A percentile compares a stretch with the other conserved stretches of the same genome.
Evolutionary conservation across 2,797 vertebrate species (phyloP).

Genomic region (Pteronotus mesoamericanus): DNA sequence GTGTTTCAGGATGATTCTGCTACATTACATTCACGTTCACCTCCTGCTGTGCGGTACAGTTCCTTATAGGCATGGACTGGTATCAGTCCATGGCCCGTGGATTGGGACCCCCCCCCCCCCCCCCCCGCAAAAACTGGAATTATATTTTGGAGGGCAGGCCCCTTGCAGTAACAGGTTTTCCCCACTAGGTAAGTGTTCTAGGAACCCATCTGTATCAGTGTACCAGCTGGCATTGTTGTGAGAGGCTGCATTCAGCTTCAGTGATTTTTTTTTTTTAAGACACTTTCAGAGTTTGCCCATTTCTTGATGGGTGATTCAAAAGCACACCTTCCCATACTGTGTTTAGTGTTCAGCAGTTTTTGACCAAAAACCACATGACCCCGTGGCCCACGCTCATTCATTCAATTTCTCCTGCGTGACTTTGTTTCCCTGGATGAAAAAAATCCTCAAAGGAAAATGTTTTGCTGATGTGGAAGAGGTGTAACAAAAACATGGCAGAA

Average conservation of each 20-base stretch:
- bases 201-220: neutral
- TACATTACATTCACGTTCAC: neutral
- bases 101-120: no score
- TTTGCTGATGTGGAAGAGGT: neutral
- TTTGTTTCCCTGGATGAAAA: neutral
- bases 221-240: neutral
- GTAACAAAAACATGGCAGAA: neutral
- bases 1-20: neutral
- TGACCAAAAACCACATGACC: no score
- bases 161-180: neutral
- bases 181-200: neutral
- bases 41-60: neutral
- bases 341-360: neutral
- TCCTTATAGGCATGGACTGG: neutral
- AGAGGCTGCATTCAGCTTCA: neutral
- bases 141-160: neutral
- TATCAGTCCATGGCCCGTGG: neutral
- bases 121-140: neutral
- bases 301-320: neutral
- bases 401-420: neutral
- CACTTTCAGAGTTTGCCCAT: neutral
- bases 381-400: neutral
- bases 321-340: neutral
- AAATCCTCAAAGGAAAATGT: neutral
- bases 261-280: neutral